Conservation (phyloP, 2,888 invertebrate genomes). For the Anorthoa munda region DNA sequence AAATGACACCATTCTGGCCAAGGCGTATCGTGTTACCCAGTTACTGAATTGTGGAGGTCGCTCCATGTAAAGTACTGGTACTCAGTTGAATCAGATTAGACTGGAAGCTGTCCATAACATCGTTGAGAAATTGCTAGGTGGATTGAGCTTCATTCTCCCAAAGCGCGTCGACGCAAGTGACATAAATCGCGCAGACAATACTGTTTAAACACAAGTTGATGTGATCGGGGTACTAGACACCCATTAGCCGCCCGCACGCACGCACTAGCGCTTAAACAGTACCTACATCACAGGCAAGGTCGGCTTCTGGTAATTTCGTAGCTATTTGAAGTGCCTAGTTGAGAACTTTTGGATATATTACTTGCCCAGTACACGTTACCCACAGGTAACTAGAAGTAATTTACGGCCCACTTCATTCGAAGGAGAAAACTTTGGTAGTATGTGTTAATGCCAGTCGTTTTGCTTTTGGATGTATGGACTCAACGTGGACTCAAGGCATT, state of each 20-base stretch:
- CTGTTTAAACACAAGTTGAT: neutral
- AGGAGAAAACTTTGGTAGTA: constrained; percentile 15
- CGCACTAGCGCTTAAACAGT: too few species aligned
- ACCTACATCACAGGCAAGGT: neutral
- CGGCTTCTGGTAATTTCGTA: neutral
- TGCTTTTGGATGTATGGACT: neutral
- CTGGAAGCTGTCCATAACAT: too few species aligned
- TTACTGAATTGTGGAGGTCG: too few species aligned
- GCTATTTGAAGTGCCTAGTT: constrained; percentile 21
- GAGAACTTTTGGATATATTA: constrained; percentile 11
- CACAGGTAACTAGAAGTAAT: neutral
- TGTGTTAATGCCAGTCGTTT: neutral
- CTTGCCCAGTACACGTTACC: constrained; percentile 1
- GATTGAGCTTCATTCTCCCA: too few species aligned
- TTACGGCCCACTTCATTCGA: constrained; percentile 8
- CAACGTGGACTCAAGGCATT: too few species aligned
- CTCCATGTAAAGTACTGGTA: too few species aligned
- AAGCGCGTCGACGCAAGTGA: neutral
- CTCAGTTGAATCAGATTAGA: too few species aligned
- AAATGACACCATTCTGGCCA: too few species aligned
- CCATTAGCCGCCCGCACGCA: too few species aligned
- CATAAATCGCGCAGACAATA: neutral
- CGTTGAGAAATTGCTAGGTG: too few species aligned
- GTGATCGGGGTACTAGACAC: too few species aligned
- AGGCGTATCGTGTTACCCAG: too few species aligned